Evolutionary conservation across 2,888 invertebrate genomes (phyloP).

Genomic region (Tachina lurida): DNA sequence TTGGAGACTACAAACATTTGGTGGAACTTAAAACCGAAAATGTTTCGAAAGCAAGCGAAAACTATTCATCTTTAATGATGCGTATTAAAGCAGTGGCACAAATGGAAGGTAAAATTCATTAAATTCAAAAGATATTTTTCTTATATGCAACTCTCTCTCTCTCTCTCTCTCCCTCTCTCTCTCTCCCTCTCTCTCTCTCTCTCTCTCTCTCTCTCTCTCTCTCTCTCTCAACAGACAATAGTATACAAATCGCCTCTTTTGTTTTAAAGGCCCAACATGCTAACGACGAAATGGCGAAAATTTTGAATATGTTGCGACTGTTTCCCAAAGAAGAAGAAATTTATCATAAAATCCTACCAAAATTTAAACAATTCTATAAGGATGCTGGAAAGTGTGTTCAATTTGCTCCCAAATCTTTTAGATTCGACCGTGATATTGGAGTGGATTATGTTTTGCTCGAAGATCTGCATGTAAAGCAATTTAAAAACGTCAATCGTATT

Average conservation of each 20-base stretch:
- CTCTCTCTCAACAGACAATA: conserved; percentile 73
- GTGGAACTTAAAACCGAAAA: conserved; percentile 70
- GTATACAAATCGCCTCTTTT: conserved; percentile 74
- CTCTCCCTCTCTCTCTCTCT: neutral
- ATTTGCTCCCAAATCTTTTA: conserved; percentile 78
- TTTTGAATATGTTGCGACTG: conserved; percentile 75
- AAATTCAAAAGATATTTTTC: neutral
- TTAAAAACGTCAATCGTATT: conserved; percentile 78
- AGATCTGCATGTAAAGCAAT: conserved; percentile 77
- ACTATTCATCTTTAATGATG: conserved; percentile 78
- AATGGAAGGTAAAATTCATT: conserved; percentile 74
- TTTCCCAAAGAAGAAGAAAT: conserved; percentile 80
- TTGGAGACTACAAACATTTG: conserved; percentile 76
- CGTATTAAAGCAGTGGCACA: conserved; percentile 77
- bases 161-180: no score
- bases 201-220: no score
- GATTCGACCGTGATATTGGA: conserved; percentile 76
- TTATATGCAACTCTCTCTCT: neutral
- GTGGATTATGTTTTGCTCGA: conserved; percentile 79
- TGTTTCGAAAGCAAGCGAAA: conserved; percentile 75
- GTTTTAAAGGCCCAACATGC: conserved; percentile 77
- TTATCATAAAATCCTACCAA: conserved; percentile 78
- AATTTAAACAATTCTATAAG: conserved; percentile 78
- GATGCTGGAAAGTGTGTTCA: conserved; percentile 76
- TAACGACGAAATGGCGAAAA: conserved; percentile 75